Conservation (phyloP, 2,113 vertebrate species). For the Brachyistius frenatus region DNA sequence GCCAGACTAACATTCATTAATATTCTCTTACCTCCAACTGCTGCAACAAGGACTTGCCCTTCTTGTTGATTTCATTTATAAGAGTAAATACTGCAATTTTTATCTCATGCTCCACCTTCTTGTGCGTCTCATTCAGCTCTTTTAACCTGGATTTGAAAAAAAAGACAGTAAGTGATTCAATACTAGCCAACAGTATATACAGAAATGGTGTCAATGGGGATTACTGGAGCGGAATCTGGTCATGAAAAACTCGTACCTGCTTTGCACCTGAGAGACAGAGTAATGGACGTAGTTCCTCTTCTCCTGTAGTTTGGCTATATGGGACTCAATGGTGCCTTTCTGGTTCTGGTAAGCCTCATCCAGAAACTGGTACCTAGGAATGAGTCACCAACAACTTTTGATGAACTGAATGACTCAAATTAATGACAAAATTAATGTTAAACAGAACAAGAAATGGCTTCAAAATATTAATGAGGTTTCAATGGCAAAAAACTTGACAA, state of each 20-base stretch:
- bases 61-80: constrained; percentile 99
- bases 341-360: constrained; percentile 99
- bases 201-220: not conserved
- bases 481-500: too few species aligned
- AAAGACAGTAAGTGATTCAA: constrained; percentile 30
- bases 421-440: too few species aligned
- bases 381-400: not conserved
- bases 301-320: constrained; percentile 94
- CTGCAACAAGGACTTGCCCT: constrained; percentile 97
- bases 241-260: constrained; percentile 84
- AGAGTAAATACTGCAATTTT: constrained; percentile 99
- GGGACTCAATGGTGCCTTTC: constrained; percentile 94
- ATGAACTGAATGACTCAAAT: not conserved
- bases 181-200: not conserved
- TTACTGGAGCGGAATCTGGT: not conserved
- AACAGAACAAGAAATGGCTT: too few species aligned
- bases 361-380: constrained; percentile 95
- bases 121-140: constrained; percentile 96
- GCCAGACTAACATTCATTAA: not conserved
- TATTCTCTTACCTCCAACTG: constrained; percentile 92
- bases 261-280: constrained; percentile 95
- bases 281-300: constrained; percentile 98
- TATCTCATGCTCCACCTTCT: constrained; percentile 98
- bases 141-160: constrained; percentile 89
- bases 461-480: too few species aligned